Evolutionary conservation across 2,113 vertebrate genomes (phyloP), one percentile per base, ranked within the genome.

Genomic region (Acanthochromis polyacanthus): DNA sequence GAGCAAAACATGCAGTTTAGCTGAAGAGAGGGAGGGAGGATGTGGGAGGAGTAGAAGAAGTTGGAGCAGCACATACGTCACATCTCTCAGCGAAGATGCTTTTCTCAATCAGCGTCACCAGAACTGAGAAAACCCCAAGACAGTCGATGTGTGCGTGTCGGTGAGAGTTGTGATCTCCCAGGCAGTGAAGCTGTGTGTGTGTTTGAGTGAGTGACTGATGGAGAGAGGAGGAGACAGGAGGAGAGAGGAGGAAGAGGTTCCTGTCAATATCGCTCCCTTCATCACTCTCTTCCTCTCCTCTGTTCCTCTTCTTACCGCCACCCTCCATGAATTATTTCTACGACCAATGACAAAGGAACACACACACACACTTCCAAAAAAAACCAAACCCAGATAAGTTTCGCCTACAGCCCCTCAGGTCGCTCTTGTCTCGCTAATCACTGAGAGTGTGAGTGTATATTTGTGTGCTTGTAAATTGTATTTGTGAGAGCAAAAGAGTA

Each of bases 211-310:
- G 30, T 83, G 89, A 85, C 25, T 90, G 88, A 90, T 71, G 82
- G 75, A 91, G 69, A 88, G 64, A 82, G 79, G 60, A 89, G 56
- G 83, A 91, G 90, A 89, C 80, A 90, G 81, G 79, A 90, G 84
- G 48, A 84, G 84, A 89, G 83, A 86, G 62, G 81, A 89, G 72
- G 75, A 83, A 85, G 81, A 90, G 85, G 87, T 90, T 82, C 65
- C 83, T 90, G 88, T 92, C 90, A 89, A 89, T 89, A 86, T 83
- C 81, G 84, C 85, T 91, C 77, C 84, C 82, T 82, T 84, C 82
- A 89, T 40, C 82, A 50, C 72, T 71, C 48, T 59, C 48, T 71
- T 82, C 36, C 65, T 62, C 46, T 51, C 65, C 67, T 61, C 66
- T 75, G 25, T 58, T 61, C 64, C 36, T 56, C 71, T 56, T 59